A percentile compares a stretch with the other conserved stretches of the same genome.
Evolutionary conservation across 2,888 invertebrate genomes (phyloP).

Genomic region (Girardia tigrina): DNA sequence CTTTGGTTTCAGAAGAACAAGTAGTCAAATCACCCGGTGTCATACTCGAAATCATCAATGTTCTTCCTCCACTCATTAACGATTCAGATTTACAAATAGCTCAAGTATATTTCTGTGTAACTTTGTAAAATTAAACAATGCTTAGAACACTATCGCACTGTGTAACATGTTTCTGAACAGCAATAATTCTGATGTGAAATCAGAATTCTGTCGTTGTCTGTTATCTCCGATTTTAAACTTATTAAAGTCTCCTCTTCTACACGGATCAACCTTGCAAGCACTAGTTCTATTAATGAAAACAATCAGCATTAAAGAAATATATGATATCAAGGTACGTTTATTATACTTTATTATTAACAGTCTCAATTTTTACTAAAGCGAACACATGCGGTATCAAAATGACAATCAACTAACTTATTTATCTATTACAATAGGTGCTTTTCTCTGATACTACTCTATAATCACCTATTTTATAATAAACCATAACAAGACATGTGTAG

Average conservation of each 20-base stretch:
- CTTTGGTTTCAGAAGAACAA: background rate
- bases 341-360: too few species aligned
- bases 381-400: too few species aligned
- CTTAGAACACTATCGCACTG: background rate
- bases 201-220: background rate
- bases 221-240: background rate
- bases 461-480: too few species aligned
- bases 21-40: slow-evolving; percentile 49
- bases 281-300: background rate
- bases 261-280: slow-evolving; percentile 64
- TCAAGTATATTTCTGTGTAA: slow-evolving; percentile 53
- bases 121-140: slow-evolving; percentile 41
- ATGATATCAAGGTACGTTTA: background rate
- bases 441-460: too few species aligned
- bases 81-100: slow-evolving; percentile 92
- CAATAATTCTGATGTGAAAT: slow-evolving; percentile 42
- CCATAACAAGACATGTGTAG: too few species aligned
- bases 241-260: slow-evolving; percentile 38
- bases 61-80: slow-evolving; percentile 74
- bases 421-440: too few species aligned
- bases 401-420: too few species aligned
- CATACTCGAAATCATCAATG: slow-evolving; percentile 63
- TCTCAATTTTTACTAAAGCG: background rate
- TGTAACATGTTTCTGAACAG: slow-evolving; percentile 40
- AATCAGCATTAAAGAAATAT: slow-evolving; percentile 10